These are phyloP conservation scores for Calephelis virginiensis DNA, from an alignment of 1,140 invertebrate genomes.

Conservation along the genomic window DNA sequence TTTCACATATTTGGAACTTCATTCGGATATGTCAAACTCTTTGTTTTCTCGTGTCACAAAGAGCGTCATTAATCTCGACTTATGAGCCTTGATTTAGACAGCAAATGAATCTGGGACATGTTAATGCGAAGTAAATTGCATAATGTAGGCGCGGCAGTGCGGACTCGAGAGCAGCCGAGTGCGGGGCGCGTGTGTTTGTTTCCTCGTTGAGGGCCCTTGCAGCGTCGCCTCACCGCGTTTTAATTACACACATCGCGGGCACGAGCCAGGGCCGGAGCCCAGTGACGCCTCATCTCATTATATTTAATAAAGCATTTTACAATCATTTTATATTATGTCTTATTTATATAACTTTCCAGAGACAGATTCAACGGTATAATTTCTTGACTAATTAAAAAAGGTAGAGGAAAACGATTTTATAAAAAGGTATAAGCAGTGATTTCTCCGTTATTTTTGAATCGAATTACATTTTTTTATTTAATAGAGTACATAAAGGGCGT, in stretches of 20 bases:
- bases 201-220: conserved; percentile 26
- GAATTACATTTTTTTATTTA: too few relatives aligned
- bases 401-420: too few relatives aligned
- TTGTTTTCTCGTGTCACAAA: not conserved
- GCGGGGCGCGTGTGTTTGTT: conserved; percentile 21
- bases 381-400: too few relatives aligned
- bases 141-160: conserved; percentile 24
- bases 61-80: not conserved
- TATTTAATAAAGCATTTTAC: not conserved
- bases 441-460: too few relatives aligned
- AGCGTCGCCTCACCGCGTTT: conserved; percentile 31
- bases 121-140: conserved; percentile 27
- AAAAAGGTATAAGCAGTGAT: too few relatives aligned
- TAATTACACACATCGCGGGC: conserved; percentile 33
- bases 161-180: conserved; percentile 19
- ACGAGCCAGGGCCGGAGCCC: not conserved
- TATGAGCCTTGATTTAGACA: conserved; percentile 9
- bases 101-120: conserved; percentile 27
- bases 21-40: too few relatives aligned
- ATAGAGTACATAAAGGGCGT: too few relatives aligned
- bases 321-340: not conserved
- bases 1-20: too few relatives aligned
- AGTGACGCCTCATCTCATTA: conserved; percentile 12
- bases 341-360: too few relatives aligned
- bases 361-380: too few relatives aligned